Evolutionary conservation across 1,140 invertebrate species (phyloP).

Genomic region (Holcopasites calliopsidis): DNA sequence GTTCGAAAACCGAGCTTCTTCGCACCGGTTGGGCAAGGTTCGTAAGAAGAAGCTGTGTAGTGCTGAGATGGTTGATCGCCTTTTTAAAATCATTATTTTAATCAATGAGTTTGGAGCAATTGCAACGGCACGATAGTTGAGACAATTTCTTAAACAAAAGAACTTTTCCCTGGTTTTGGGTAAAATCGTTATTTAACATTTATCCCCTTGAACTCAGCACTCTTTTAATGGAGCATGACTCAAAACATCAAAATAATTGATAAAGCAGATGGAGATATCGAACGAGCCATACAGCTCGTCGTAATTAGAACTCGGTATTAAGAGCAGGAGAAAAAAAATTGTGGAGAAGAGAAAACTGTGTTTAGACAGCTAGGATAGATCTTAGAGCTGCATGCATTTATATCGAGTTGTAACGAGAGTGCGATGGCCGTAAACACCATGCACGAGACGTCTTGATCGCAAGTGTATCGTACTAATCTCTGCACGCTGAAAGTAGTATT

Average conservation of each 20-base stretch:
- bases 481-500: slow-evolving; percentile 58
- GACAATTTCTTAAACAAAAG: slow-evolving; percentile 11
- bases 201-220: slow-evolving; percentile 37
- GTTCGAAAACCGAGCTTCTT: slow-evolving; percentile 31
- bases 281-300: neutral
- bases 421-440: slow-evolving; percentile 35
- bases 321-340: slow-evolving; percentile 10
- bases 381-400: slow-evolving; percentile 74
- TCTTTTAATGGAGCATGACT: slow-evolving; percentile 3
- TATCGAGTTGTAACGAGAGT: slow-evolving; percentile 58
- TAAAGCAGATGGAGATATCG: neutral
- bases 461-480: slow-evolving; percentile 46
- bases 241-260: slow-evolving; percentile 2
- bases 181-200: slow-evolving; percentile 3
- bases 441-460: slow-evolving; percentile 42
- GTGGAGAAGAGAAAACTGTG: slow-evolving; percentile 31
- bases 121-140: slow-evolving; percentile 29
- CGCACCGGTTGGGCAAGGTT: slow-evolving; percentile 29
- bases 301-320: slow-evolving; percentile 26
- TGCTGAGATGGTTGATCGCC: slow-evolving; percentile 28
- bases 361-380: slow-evolving; percentile 69
- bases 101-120: slow-evolving; percentile 19
- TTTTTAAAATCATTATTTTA: slow-evolving; percentile 18
- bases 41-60: slow-evolving; percentile 33
- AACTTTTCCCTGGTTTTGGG: slow-evolving; percentile 1